These are phyloP conservation scores for Vulpes lagopus DNA, from an alignment of 2,113 vertebrate genomes.

Conservation along the genomic window DNA sequence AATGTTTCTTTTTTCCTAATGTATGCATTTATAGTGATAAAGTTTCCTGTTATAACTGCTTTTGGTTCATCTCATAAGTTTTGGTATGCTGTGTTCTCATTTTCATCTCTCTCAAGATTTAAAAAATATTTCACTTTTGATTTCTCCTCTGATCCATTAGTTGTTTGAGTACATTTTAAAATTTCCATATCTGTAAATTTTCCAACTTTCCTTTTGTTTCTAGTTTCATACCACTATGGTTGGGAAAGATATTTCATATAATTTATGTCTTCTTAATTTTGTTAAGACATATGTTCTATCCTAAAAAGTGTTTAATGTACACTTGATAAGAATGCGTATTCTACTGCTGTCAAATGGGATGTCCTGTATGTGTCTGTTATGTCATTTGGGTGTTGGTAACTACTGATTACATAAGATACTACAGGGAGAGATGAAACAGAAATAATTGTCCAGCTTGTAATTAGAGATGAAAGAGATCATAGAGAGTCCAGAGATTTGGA, in stretches of 20 bases:
- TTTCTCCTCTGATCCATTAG: background rate
- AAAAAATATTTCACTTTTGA: background rate
- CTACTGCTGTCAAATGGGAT: background rate
- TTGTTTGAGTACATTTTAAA: background rate
- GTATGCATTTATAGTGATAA: background rate
- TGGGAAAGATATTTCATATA: background rate
- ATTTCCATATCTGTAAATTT: background rate
- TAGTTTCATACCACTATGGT: background rate
- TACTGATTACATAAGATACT: background rate
- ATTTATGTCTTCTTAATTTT: background rate
- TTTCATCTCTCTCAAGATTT: background rate
- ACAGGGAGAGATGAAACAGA: background rate
- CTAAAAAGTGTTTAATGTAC: background rate
- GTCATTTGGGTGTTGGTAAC: background rate
- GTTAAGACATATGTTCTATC: background rate
- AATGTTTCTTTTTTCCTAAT: background rate
- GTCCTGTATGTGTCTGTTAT: background rate
- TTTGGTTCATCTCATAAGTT: background rate
- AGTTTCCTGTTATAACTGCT: background rate
- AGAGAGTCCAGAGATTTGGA: conserved; percentile 23
- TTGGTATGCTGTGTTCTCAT: background rate
- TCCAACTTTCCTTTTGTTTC: background rate
- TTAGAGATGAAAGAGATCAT: background rate
- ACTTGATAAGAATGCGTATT: background rate
- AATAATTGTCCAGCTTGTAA: background rate